Conservation (phyloP, 2,888 invertebrate genomes). For the Parnassius orleans region DNA sequence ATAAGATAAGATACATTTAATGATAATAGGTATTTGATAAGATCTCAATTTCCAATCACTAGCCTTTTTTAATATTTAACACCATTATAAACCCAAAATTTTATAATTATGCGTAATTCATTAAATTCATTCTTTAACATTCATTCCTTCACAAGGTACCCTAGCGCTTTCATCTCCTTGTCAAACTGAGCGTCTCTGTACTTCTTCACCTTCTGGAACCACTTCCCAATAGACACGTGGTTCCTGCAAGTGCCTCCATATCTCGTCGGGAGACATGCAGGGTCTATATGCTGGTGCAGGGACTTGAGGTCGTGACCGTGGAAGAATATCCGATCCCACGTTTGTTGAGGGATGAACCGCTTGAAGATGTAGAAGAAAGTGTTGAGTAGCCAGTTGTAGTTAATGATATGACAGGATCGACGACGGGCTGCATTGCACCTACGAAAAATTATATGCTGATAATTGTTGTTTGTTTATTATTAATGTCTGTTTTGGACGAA, state of each 20-base stretch:
- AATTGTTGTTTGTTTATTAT: no score
- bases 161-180: constrained; percentile 83
- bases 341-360: constrained; percentile 84
- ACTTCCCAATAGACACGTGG: constrained; percentile 79
- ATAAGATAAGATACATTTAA: no score
- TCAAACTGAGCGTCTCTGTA: constrained; percentile 74
- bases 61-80: no score
- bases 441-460: constrained; percentile 31
- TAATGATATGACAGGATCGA: constrained; percentile 85
- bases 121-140: no score
- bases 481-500: no score
- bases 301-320: constrained; percentile 66
- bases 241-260: constrained; percentile 79
- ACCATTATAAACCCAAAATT: no score
- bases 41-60: no score
- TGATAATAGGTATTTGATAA: no score
- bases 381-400: constrained; percentile 90
- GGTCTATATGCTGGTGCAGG: constrained; percentile 56
- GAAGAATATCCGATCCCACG: constrained; percentile 75
- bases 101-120: no score
- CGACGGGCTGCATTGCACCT: constrained; percentile 85
- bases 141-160: constrained; percentile 80
- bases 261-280: constrained; percentile 52
- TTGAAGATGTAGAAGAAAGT: constrained; percentile 88
- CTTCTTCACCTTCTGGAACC: constrained; percentile 76